Base-by-base conservation (phyloP, 2,113 vertebrate genomes). In the Zapornia atra region DNA sequence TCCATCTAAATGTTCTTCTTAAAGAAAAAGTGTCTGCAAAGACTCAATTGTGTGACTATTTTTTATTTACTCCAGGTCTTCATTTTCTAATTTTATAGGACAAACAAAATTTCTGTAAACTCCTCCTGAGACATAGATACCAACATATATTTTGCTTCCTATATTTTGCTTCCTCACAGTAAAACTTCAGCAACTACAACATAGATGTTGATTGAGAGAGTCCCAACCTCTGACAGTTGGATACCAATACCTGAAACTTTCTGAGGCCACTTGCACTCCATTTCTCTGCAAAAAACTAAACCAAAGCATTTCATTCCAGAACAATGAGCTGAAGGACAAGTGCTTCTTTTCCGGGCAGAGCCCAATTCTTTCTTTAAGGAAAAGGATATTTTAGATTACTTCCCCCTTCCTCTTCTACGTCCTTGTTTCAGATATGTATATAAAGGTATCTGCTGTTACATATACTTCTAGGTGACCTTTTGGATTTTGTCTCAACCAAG, bases 151-250 rank as follows among this genome's bases (percentile, higher is more conserved):
- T 86, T 88, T 86, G 0, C 10, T 86, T 91, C 12, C 9, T 34
- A 20, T 15, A 26, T 6, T 86, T 88, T 86, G 0, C 10, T 86
- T 92, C 12, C 9, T 82, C 38, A 31, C 24, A 28, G 9, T 31
- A 48, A 64, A 87, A 53, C 5, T 65, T 46, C 11, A 60, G 6
- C 46, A 77, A 20, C 14, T 19, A 63, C 33, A 79, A 38, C 11
- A 59, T 1, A 65, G 10, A 17, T 15, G 21, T 18, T 44, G 28
- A 66, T 71, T 84, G 5, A 7, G 17, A 63, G 24, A 71, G 8
- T 20, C 8, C 8, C 9, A 57, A 0, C 6, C 9, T 86, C 33
- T 16, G 9, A 29, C 12, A 78, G 19, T 0, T 63, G 6, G 12
- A 38, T 73, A 69, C 5, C 28, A 75, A 85, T 82, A 24, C 22